Evolutionary conservation across 2,888 invertebrate genomes (phyloP).

Genomic region (Cataglyphis livida): DNA sequence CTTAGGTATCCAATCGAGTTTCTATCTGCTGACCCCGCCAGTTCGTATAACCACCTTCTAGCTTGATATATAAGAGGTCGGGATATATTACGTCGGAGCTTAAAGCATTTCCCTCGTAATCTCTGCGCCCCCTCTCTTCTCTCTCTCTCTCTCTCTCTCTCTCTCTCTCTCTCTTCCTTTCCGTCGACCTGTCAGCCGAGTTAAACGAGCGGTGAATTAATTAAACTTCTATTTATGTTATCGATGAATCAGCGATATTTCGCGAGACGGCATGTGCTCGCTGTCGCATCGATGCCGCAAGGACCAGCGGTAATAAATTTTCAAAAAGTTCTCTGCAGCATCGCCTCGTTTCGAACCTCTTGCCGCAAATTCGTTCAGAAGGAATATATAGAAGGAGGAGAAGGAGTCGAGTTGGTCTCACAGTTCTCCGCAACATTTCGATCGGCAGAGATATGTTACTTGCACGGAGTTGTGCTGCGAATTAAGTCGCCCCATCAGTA

Average conservation of each 20-base stretch:
- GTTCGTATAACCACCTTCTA: constrained; percentile 61
- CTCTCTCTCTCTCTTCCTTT: constrained; percentile 68
- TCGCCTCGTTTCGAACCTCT: not conserved
- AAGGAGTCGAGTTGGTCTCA: not conserved
- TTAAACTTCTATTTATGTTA: constrained; percentile 85
- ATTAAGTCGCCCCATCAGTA: constrained; percentile 10
- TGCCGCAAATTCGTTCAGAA: constrained; percentile 28
- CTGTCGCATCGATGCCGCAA: constrained; percentile 63
- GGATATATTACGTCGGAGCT: constrained; percentile 76
- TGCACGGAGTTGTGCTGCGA: not conserved
- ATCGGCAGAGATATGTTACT: not conserved
- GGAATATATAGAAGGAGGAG: not conserved
- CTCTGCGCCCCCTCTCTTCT: constrained; percentile 59
- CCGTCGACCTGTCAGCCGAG: constrained; percentile 81
- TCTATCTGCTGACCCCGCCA: constrained; percentile 73
- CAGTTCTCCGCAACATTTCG: not conserved
- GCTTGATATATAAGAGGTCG: constrained; percentile 64
- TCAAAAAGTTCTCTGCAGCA: constrained; percentile 60
- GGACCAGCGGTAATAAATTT: constrained; percentile 68
- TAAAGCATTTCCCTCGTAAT: constrained; percentile 76
- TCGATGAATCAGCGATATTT: constrained; percentile 84
- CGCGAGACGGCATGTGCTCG: constrained; percentile 49
- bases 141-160: not conserved
- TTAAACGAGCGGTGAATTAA: constrained; percentile 84
- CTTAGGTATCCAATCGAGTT: constrained; percentile 51